Conservation (phyloP, 2,888 invertebrate genomes). For the Actias luna region DNA sequence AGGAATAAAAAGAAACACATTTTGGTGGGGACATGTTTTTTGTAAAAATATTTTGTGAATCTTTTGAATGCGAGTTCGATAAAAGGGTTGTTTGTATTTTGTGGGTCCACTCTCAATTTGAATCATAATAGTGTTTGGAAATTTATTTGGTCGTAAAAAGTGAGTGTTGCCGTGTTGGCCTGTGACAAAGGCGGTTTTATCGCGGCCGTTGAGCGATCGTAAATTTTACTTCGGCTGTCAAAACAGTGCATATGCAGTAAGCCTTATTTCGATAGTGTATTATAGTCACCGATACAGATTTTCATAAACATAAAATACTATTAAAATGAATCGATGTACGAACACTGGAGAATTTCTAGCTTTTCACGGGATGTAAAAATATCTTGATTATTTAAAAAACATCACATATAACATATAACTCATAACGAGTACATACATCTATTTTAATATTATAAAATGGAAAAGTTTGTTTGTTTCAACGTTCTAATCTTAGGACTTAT, state of each 20-base stretch:
- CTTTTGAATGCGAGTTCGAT: constrained; percentile 53
- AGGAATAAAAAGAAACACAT: constrained; percentile 24
- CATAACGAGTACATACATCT: too few species aligned
- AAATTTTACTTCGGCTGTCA: constrained; percentile 78
- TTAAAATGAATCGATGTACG: neutral
- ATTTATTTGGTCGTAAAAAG: constrained; percentile 80
- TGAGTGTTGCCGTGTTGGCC: constrained; percentile 68
- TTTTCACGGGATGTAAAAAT: neutral
- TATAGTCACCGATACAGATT: neutral
- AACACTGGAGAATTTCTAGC: neutral
- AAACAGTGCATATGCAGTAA: constrained; percentile 50
- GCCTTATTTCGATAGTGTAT: constrained; percentile 34
- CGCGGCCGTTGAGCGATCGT: constrained; percentile 67
- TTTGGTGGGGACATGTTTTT: constrained; percentile 49
- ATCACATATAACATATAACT: too few species aligned
- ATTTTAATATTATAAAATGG: too few species aligned
- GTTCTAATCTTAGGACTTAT: too few species aligned
- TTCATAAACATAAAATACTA: neutral
- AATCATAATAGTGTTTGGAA: constrained; percentile 79
- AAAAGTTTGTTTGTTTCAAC: too few species aligned
- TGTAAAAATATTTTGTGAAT: constrained; percentile 68
- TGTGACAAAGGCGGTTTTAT: constrained; percentile 77
- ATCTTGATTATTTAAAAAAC: too few species aligned
- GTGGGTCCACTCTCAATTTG: constrained; percentile 72
- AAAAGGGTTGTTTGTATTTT: constrained; percentile 71